Evolutionary conservation across 2,797 vertebrate species (phyloP), one percentile per base, ranked within the genome.

Genomic region (Numenius phaeopus): DNA sequence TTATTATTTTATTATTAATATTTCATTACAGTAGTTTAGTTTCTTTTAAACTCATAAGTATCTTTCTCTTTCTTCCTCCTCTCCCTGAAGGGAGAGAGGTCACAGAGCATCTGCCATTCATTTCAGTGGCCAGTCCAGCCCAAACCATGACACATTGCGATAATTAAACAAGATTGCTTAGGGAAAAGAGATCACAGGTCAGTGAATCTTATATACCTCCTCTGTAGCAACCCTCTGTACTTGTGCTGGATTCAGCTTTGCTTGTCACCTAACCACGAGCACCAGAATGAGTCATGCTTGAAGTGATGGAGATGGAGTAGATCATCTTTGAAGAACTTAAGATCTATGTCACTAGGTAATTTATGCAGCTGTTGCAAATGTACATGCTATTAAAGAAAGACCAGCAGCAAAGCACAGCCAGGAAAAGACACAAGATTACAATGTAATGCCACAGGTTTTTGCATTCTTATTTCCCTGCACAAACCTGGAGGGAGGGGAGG

Each of bases 391-490:
- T 64, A 40, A 94, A 93, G 37, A 87, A 84, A 86, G 11, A 61
- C 4, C 23, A 14, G 14, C 29, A 78, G 76, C 27, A 87, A 86
- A 91, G 29, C 9, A 61, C 44, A 70, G 59, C 7, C 71, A 73
- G 40, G 54, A 83, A 47, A 70, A 77, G 40, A 71, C 7, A 23
- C 64, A 72, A 91, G 90, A 82, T 39, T 55, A 77, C 18, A 78
- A 67, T 18, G 44, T 66, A 88, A 96, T 78, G 70, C 67, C 94
- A 96, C 59, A 87, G 83, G 77, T 79, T 92, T 94, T 84, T 77
- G 76, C 29, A 79, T 96, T 94, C 86, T 69, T 95, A 58, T 67
- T 87, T 71, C 14, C 23, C 21, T 61, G 30, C 29, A 58, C 42
- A 78, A 93, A 75, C 9, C 14, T 4, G 16, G 15, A 37, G 5